Percentiles rank a stretch among this genome's conserved stretches.
Evolutionary conservation across 2,888 invertebrate species (phyloP).

Genomic region (Aricia artaxerxes): DNA sequence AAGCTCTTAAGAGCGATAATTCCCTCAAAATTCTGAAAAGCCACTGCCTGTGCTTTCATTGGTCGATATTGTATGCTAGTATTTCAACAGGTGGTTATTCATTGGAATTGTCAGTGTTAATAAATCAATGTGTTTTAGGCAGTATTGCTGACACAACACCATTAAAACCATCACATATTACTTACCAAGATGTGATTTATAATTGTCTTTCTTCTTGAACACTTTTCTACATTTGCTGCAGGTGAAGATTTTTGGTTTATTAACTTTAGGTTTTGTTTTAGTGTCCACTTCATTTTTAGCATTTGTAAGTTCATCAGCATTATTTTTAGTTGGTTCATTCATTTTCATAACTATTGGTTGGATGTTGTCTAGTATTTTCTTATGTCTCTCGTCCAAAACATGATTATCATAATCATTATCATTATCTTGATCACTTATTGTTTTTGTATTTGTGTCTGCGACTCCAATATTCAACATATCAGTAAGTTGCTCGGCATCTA

Average conservation of each 20-base stretch:
- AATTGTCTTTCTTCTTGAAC: constrained; percentile 68
- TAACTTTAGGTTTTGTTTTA: constrained; percentile 46
- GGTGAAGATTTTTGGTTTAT: constrained; percentile 52
- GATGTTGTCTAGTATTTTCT: constrained; percentile 39
- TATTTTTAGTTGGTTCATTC: constrained; percentile 36
- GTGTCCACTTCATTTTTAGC: constrained; percentile 30
- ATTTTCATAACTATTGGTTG: constrained; percentile 49
- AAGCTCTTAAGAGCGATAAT: neutral
- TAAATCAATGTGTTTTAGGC: too few species aligned
- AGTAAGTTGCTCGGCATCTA: constrained; percentile 68
- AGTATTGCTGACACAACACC: neutral
- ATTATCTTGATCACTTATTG: constrained; percentile 36
- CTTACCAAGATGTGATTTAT: constrained; percentile 69
- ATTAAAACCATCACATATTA: neutral
- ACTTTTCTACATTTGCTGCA: constrained; percentile 66
- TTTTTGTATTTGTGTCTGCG: constrained; percentile 48
- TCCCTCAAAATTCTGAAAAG: neutral
- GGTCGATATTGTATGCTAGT: neutral
- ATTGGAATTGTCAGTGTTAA: too few species aligned
- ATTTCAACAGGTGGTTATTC: neutral
- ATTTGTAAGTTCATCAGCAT: constrained; percentile 34
- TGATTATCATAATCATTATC: constrained; percentile 35
- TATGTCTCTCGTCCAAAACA: constrained; percentile 37
- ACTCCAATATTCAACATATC: constrained; percentile 72
- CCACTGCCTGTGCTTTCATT: too few species aligned